These are phyloP conservation scores for Drosophila malerkotliana DNA, from an alignment of 1,140 invertebrate genomes.

Conservation along the genomic window DNA sequence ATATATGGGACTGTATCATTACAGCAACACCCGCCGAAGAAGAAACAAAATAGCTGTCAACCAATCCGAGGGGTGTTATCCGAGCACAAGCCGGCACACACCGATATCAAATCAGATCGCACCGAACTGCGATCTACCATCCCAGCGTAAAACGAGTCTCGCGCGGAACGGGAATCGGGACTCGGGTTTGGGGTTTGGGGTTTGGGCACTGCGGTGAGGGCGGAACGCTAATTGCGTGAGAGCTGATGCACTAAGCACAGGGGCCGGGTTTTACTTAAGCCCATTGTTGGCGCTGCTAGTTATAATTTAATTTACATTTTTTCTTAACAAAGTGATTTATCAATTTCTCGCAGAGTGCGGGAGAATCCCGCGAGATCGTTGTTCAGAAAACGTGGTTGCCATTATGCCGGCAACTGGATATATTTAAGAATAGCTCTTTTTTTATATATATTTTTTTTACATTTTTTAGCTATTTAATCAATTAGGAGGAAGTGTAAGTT, in stretches of 20 bases:
- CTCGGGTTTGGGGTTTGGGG: constrained; percentile 20
- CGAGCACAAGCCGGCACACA: constrained; percentile 30
- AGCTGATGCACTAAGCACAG: constrained; percentile 47
- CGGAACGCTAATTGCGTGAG: constrained; percentile 50
- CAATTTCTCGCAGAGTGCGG: constrained; percentile 32
- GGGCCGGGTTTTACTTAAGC: constrained; percentile 58
- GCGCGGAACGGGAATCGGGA: not conserved
- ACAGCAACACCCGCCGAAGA: constrained; percentile 39
- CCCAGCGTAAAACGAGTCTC: constrained; percentile 17
- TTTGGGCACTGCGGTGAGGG: constrained; percentile 1
- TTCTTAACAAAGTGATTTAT: constrained; percentile 57
- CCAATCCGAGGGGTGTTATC: constrained; percentile 14
- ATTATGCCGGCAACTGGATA: not conserved
- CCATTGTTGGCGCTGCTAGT: constrained; percentile 71
- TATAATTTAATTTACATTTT: constrained; percentile 80
- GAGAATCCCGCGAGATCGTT: constrained; percentile 21
- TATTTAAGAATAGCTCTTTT: not conserved
- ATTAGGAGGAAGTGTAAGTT: no score
- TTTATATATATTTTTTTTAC: constrained; percentile 1
- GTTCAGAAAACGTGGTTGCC: constrained; percentile 46
- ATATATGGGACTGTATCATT: constrained; percentile 31
- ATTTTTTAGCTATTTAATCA: no score
- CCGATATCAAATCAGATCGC: constrained; percentile 3
- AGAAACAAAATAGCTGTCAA: not conserved
- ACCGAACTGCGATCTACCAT: constrained; percentile 13